Evolutionary conservation across 2,797 vertebrate genomes (phyloP).

Genomic region (Acestrorhynchus altus): DNA sequence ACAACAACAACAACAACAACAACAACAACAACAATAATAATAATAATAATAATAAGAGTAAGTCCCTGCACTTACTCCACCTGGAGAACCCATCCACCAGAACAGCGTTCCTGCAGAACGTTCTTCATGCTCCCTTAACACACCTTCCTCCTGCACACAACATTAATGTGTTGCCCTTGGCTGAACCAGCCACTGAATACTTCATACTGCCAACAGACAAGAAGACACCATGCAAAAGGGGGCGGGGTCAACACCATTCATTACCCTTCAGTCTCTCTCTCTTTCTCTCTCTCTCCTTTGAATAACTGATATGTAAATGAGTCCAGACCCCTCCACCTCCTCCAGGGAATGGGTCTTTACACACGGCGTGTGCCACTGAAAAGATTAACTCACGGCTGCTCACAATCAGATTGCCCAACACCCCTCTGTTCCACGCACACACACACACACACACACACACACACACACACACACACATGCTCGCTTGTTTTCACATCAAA

Average conservation of each 20-base stretch:
- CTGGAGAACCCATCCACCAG: neutral
- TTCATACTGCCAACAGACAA: constrained; percentile 63
- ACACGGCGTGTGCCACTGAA: constrained; percentile 81
- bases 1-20: too few species aligned
- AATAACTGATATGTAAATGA: constrained; percentile 83
- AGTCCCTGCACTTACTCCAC: neutral
- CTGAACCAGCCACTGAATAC: constrained; percentile 69
- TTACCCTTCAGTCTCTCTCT: neutral
- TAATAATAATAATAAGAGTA: too few species aligned
- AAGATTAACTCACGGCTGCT: constrained; percentile 81
- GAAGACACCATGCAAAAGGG: constrained; percentile 67
- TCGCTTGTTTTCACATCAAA: constrained; percentile 31
- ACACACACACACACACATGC: neutral
- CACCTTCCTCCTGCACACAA: neutral
- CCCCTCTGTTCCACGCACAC: neutral
- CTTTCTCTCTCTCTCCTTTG: constrained; percentile 68
- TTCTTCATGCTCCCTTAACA: neutral
- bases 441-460: constrained; percentile 13
- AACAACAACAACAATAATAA: too few species aligned
- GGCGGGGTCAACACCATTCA: constrained; percentile 67
- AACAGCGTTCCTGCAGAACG: neutral
- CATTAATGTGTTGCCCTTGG: constrained; percentile 59
- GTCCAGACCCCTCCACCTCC: constrained; percentile 32
- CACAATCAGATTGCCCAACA: constrained; percentile 76
- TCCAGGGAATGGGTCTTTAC: constrained; percentile 58